Base-by-base conservation (phyloP, 2,113 vertebrate species). In the Tursiops truncatus region DNA sequence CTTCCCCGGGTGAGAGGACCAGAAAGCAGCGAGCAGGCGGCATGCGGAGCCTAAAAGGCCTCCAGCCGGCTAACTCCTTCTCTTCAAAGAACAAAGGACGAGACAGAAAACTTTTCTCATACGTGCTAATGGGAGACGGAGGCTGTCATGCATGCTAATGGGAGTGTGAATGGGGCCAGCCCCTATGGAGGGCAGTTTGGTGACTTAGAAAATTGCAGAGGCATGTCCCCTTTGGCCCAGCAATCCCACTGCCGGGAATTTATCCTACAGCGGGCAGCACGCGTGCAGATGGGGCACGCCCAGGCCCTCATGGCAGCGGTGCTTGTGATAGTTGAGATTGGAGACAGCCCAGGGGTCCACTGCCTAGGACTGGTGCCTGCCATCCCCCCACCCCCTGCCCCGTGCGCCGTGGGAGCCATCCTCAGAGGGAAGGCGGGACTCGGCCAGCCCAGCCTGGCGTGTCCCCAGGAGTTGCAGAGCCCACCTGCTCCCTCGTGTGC, bases 261-360 rank as follows among this genome's bases (percentile, higher is more conserved):
- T 14, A 18, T 26, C 60, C 77, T 73, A 0, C 50, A 15, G 36
- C 25, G 13, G n/a, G 23, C 50, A 2, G 31, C 33, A 25, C 17
- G 0, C 9, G 14, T 38, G 60, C 36, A 11, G 26, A 9, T 2
- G 50, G 82, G 3, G 3, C 0, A 1, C 0, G 0, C n/a, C 1
- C 12, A 8, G 90, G 26, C 58, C 23, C 14, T 31, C 9, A 8
- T 6, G 13, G 58, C 28, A 21, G 17, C 2, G 4, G 83, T 3
- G 53, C 56, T 91, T 20, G 20, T 33, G 50, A 17, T 17, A 63
- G 89, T 25, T 73, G 36, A 10, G 20, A 6, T 2, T 38, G 41
- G 62, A 28, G 76, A 50, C 14, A 47, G 93, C 38, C 44, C 20
- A 0, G 31, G 60, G 33, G 62, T 38, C 73, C 21, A 3, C 33